Evolutionary conservation across 2,888 invertebrate species (phyloP), one percentile per base, ranked within the genome.

Genomic region (Tethea ocularis): DNA sequence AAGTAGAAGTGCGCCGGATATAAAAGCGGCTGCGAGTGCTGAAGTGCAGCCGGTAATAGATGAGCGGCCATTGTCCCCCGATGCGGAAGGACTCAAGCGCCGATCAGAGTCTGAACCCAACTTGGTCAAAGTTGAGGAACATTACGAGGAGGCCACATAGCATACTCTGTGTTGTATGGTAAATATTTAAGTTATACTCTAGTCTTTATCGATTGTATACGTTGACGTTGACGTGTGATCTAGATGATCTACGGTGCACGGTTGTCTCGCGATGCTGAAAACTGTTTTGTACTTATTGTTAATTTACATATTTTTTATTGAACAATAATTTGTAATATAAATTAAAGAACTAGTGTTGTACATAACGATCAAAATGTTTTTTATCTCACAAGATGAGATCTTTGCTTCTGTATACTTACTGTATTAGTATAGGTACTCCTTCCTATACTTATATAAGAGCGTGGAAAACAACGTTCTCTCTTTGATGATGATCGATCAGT

Each of bases 91-190:
- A 0, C 88, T 94, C 61, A 94, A 94, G 71, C 91, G 94, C 51
- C 91, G 95, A 64, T 94, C 95, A 3, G 95, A 95, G 78, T 95
- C 95, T 1, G 95, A 95, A 73, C 95, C 95, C 10, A 94, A 94
- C 69, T 87, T 95, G 51, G 93, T 89, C 56, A 93, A 89, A 59
- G 87, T 90, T 8, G 94, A 93, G 64, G 86, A 79, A n/a, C 15
- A 38, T 55, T 82, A 82, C 72, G 89, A 89, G 33, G 88, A 90
- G 56, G 62, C 82, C 57, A 76, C 86, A 57, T 88, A 87, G 76
- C 80, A 66, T 56, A 54, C 56, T 29, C 22, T 69, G 59, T 76
- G 74, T 61, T 74, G 67, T 51, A 46, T 38, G 60, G 59, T 61
- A 62, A 36, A n/a, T n/a, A 56, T 57, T 38, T 52, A 57, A 33